Evolutionary conservation across 2,113 vertebrate genomes (phyloP), one percentile per base, ranked within the genome.

Genomic region (Agelaius tricolor): DNA sequence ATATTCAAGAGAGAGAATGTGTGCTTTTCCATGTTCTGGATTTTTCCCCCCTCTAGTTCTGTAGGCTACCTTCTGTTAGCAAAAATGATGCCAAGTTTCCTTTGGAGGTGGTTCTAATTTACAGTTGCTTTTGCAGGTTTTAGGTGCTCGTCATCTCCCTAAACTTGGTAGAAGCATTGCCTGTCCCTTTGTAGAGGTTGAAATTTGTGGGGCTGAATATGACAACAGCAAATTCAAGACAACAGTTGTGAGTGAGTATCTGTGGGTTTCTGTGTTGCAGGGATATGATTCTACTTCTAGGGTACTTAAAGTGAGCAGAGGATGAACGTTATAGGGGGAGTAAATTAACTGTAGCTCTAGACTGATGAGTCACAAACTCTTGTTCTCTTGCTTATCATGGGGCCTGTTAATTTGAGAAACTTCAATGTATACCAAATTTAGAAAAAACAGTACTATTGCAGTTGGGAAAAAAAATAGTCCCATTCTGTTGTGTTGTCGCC

Each of bases 141-240:
- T 99, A 10, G 99, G 98, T 47, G 99, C 99, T 79, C 97, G 99
- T 55, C 99, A 99, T 93, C 98, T 99, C 12, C 99, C 99, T 18
- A 99, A 99, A 78, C 97, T 93, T 3, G 98, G 99, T 13, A 98
- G 99, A 71, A 99, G 99, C 89, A 99, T 99, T 0, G 98, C 98
- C 17, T 99, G 99, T 92, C 99, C 99, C 15, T 99, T 99, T 77
- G 99, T 99, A 49, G 99, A 99, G 93, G 97, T 99, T 10, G 99
- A 99, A 93, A 97, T 99, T 78, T 99, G 98, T 41, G 99, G 99
- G 46, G 94, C 97, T 3, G 98, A 99, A 83, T 98, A 98, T 1
- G 99, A 99, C 54, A 99, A 98, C 87, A 98, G 87, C 94, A 99
- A 99, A 97, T 99, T 98, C 96, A 99, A 99, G 98, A 99, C 99